Percentiles rank a stretch among this genome's conserved stretches.
Evolutionary conservation across 2,888 invertebrate genomes (phyloP).

Genomic region (Pycnomerus fuliginosus): DNA sequence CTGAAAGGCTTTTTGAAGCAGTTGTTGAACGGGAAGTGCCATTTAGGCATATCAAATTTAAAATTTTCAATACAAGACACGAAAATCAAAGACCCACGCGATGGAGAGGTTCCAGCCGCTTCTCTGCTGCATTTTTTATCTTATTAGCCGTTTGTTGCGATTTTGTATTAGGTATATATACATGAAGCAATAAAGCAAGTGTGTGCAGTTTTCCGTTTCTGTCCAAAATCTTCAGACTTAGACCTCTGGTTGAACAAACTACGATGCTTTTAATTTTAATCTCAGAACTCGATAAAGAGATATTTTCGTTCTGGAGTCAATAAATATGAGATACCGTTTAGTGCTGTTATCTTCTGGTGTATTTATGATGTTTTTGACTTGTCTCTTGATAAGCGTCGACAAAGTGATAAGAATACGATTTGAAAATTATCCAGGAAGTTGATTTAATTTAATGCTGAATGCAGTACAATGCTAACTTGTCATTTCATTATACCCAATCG

Average conservation of each 20-base stretch:
- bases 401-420: slow-evolving; percentile 22
- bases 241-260: slow-evolving; percentile 16
- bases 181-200: no score
- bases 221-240: no score
- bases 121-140: no score
- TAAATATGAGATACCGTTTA: slow-evolving; percentile 31
- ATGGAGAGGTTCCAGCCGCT: no score
- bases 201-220: no score
- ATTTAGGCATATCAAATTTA: no score
- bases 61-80: no score
- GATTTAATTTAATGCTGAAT: slow-evolving; percentile 5
- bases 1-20: no score
- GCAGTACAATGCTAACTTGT: slow-evolving; percentile 5
- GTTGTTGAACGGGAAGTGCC: no score
- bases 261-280: slow-evolving; percentile 21
- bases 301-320: slow-evolving; percentile 37
- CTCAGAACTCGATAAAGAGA: slow-evolving; percentile 27
- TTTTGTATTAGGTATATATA: no score
- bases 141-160: no score
- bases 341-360: slow-evolving; percentile 24
- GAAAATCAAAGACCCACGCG: no score
- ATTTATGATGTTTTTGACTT: slow-evolving; percentile 36
- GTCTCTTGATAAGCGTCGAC: slow-evolving; percentile 18
- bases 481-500: slow-evolving; percentile 11
- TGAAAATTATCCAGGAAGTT: slow-evolving; percentile 21